These are phyloP conservation scores for Acleris literana DNA, from an alignment of 2,888 invertebrate species.

Conservation along the genomic window DNA sequence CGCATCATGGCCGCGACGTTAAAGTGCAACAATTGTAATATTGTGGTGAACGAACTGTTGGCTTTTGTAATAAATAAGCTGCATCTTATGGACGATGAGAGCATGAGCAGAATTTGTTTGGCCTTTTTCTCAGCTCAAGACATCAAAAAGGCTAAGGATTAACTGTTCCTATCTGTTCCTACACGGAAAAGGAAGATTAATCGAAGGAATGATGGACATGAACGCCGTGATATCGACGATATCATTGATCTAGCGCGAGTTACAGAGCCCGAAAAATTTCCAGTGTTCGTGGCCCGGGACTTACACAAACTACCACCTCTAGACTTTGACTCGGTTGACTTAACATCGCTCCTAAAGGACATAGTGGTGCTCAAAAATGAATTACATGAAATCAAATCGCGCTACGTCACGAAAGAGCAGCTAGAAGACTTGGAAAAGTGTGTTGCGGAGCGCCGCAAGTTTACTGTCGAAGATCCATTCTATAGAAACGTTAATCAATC, in stretches of 20 bases:
- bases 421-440: conserved; percentile 26
- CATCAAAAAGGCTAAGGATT: conserved; percentile 7
- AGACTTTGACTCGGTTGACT: conserved; percentile 5
- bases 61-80: conserved; percentile 5
- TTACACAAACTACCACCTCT: conserved; percentile 6
- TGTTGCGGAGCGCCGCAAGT: too few relatives aligned
- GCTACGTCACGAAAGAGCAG: conserved; percentile 1
- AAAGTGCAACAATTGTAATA: too few relatives aligned
- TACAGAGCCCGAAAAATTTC: conserved; percentile 1
- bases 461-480: too few relatives aligned
- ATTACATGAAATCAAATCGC: conserved; percentile 20
- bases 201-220: too few relatives aligned
- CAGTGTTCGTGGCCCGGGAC: conserved; percentile 13
- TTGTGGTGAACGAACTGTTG: too few relatives aligned
- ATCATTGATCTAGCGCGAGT: conserved; percentile 1
- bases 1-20: too few relatives aligned
- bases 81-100: conserved; percentile 18
- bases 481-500: neutral
- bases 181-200: too few relatives aligned
- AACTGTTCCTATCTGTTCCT: neutral
- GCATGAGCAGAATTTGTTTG: conserved; percentile 7
- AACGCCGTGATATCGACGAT: neutral
- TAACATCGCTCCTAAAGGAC: conserved; percentile 7
- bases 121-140: neutral
- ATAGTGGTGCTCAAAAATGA: conserved; percentile 7